Evolutionary conservation across 2,888 invertebrate genomes (phyloP).

Genomic region (Cephus pygmeus): DNA sequence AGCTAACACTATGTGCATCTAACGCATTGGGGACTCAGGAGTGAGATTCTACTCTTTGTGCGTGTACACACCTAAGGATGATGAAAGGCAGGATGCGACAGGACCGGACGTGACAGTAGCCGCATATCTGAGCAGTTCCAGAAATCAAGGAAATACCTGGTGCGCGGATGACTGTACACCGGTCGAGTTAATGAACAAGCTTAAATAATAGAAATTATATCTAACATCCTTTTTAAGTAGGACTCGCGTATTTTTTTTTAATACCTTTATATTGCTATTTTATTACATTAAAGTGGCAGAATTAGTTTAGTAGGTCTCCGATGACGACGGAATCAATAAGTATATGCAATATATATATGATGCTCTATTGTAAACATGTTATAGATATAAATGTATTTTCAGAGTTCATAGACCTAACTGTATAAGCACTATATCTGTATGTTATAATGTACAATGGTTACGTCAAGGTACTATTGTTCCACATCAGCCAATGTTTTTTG

Average conservation of each 20-base stretch:
- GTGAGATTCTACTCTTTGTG: neutral
- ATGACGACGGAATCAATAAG: neutral
- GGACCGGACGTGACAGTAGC: constrained; percentile 56
- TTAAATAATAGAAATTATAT: neutral
- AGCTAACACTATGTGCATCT: neutral
- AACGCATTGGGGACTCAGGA: neutral
- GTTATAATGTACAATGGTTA: constrained; percentile 14
- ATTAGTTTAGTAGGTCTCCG: neutral
- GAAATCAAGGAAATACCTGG: constrained; percentile 60
- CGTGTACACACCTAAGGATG: neutral
- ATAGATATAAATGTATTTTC: neutral
- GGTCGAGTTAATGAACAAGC: neutral
- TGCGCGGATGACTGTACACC: neutral
- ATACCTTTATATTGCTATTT: neutral
- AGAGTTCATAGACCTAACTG: constrained; percentile 40
- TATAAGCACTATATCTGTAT: neutral
- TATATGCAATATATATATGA: neutral
- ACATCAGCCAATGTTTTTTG: neutral
- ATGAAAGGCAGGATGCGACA: constrained; percentile 56
- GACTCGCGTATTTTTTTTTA: neutral
- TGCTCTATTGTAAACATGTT: neutral
- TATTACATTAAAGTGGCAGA: neutral
- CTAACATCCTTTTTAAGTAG: neutral
- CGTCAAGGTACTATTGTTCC: constrained; percentile 23
- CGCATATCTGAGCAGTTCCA: constrained; percentile 61